Conservation (phyloP, 2,888 invertebrate genomes). For the Nezara viridula region DNA sequence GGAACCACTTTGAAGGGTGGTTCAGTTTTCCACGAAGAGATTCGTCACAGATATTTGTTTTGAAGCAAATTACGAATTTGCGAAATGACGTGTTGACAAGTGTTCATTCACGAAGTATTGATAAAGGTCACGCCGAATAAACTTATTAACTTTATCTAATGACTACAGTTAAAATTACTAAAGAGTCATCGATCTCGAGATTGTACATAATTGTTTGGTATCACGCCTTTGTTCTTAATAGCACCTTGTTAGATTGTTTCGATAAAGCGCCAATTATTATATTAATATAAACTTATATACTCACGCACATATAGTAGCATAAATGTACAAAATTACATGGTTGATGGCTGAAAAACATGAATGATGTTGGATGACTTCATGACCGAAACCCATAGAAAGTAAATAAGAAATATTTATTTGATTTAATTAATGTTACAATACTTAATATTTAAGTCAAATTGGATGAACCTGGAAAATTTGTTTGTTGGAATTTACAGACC, state of each 20-base stretch:
- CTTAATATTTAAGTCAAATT: too few relatives aligned
- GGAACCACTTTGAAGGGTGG: too few relatives aligned
- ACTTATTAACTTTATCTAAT: background rate
- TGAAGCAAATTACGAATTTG: too few relatives aligned
- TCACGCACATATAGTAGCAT: background rate
- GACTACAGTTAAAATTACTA: background rate
- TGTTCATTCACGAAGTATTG: background rate
- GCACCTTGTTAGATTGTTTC: background rate
- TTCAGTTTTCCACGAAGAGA: too few relatives aligned
- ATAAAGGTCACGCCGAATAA: background rate
- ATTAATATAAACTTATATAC: background rate
- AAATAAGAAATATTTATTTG: too few relatives aligned
- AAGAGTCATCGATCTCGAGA: background rate
- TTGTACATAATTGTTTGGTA: slow-evolving; percentile 17
- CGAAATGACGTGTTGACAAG: background rate
- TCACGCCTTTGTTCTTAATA: background rate
- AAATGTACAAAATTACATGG: background rate
- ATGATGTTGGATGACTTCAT: background rate
- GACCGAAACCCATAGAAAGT: background rate
- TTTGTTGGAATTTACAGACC: too few relatives aligned
- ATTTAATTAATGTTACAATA: too few relatives aligned
- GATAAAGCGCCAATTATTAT: background rate
- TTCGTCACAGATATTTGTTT: too few relatives aligned
- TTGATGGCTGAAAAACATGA: background rate
- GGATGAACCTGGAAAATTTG: too few relatives aligned